A percentile compares a stretch with the other conserved stretches of the same genome.
These are phyloP conservation scores for Stigmatopora argus DNA, from an alignment of 2,113 vertebrate species.

Conservation along the genomic window DNA sequence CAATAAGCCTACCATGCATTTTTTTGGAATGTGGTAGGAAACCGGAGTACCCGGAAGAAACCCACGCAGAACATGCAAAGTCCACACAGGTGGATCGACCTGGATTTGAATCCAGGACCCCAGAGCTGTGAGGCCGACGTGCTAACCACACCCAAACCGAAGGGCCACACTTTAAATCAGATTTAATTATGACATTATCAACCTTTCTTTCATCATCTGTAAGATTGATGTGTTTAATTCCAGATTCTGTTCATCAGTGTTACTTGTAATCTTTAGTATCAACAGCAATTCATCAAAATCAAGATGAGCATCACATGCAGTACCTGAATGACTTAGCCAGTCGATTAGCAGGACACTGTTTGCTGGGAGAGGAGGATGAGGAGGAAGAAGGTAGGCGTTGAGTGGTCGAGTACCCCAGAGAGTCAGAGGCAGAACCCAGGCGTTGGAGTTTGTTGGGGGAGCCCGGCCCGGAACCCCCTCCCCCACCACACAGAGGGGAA, in stretches of 20 bases:
- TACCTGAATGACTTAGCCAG: constrained; percentile 97
- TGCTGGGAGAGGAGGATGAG: constrained; percentile 81
- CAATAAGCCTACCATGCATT: too few species aligned
- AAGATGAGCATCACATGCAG: constrained; percentile 25
- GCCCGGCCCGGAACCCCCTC: constrained; percentile 66
- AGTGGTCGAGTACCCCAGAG: constrained; percentile 77
- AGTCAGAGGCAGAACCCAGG: constrained; percentile 79
- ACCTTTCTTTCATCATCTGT: neutral
- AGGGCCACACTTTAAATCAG: neutral
- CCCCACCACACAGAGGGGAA: constrained; percentile 81
- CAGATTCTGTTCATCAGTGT: neutral
- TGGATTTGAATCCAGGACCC: too few species aligned
- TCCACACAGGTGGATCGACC: too few species aligned
- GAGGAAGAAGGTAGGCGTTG: constrained; percentile 78
- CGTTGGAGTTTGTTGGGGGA: constrained; percentile 90
- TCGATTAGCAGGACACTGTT: constrained; percentile 83
- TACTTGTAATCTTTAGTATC: constrained; percentile 6
- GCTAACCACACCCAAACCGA: too few species aligned
- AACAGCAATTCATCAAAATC: neutral
- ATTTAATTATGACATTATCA: constrained; percentile 1
- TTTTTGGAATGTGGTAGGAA: too few species aligned
- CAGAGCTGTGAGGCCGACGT: too few species aligned
- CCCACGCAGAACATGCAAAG: too few species aligned
- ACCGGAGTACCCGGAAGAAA: too few species aligned
- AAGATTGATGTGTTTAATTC: constrained; percentile 9